Evolutionary conservation across 2,797 vertebrate genomes (phyloP).

Genomic region (Acanthornis magna): DNA sequence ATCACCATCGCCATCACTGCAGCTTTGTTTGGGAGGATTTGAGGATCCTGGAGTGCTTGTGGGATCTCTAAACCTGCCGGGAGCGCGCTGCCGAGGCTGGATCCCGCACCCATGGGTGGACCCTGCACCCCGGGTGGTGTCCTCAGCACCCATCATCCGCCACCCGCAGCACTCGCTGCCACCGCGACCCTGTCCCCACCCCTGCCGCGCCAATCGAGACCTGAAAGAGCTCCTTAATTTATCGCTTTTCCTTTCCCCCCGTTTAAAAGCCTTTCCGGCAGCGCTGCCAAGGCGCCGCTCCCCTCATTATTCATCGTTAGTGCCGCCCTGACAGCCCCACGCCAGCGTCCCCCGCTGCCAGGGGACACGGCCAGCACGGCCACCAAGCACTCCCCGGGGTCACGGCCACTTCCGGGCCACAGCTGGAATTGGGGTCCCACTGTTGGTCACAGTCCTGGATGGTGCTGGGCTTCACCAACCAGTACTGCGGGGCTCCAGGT

Average conservation of each 20-base stretch:
- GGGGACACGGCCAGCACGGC: rapidly evolving
- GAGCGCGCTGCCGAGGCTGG: rapidly evolving
- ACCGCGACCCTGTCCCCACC: background rate
- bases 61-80: rapidly evolving
- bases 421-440: background rate
- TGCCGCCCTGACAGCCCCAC: background rate
- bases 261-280: slow-evolving; percentile 17
- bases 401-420: background rate
- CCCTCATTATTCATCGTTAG: background rate
- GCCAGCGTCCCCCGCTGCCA: background rate
- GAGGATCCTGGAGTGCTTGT: rapidly evolving
- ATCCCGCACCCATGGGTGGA: background rate
- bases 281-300: background rate
- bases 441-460: background rate
- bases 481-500: rapidly evolving
- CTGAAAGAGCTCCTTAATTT: background rate
- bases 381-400: background rate
- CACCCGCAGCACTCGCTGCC: background rate
- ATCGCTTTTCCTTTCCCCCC: background rate
- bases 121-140: background rate
- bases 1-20: background rate
- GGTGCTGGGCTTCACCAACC: rapidly evolving
- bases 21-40: background rate
- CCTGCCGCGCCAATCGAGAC: background rate
- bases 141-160: background rate